Evolutionary conservation across 2,888 invertebrate species (phyloP).

Genomic region (Theristus sp.): DNA sequence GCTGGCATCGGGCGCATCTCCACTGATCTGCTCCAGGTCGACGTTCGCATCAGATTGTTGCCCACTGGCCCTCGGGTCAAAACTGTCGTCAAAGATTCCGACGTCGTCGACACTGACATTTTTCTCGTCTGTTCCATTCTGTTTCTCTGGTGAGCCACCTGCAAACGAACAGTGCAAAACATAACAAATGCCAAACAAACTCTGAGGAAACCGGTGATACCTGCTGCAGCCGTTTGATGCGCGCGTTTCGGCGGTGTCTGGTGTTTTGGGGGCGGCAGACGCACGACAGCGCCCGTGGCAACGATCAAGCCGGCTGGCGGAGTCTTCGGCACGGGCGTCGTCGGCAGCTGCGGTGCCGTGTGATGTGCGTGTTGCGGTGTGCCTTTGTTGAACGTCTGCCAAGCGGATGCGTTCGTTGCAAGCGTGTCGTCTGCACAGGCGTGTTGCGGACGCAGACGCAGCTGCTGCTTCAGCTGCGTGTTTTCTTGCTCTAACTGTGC

Average conservation of each 20-base stretch:
- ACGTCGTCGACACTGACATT: conserved; percentile 8
- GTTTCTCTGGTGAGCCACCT: too few species aligned
- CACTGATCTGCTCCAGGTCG: not conserved
- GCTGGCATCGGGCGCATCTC: not conserved
- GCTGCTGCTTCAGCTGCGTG: conserved; percentile 51
- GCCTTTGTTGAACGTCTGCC: not conserved
- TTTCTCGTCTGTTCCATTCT: too few species aligned
- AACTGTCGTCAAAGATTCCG: conserved; percentile 37
- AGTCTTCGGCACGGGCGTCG: conserved; percentile 7
- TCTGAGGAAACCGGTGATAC: too few species aligned
- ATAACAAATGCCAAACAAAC: too few species aligned
- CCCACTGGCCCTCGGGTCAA: conserved; percentile 58
- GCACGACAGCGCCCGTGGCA: conserved; percentile 34
- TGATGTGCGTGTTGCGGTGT: not conserved
- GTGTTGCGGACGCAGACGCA: not conserved
- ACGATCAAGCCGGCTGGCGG: conserved; percentile 11
- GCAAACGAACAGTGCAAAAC: too few species aligned
- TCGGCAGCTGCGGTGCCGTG: conserved; percentile 1
- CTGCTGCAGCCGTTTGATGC: not conserved
- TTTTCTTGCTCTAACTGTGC: conserved; percentile 69
- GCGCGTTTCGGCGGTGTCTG: conserved; percentile 29
- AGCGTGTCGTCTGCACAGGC: not conserved
- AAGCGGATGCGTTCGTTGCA: not conserved
- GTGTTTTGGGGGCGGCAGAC: conserved; percentile 53
- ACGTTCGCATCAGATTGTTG: not conserved